Evolutionary conservation across 2,113 vertebrate genomes (phyloP).

Genomic region (Rhabdornis inornatus): DNA sequence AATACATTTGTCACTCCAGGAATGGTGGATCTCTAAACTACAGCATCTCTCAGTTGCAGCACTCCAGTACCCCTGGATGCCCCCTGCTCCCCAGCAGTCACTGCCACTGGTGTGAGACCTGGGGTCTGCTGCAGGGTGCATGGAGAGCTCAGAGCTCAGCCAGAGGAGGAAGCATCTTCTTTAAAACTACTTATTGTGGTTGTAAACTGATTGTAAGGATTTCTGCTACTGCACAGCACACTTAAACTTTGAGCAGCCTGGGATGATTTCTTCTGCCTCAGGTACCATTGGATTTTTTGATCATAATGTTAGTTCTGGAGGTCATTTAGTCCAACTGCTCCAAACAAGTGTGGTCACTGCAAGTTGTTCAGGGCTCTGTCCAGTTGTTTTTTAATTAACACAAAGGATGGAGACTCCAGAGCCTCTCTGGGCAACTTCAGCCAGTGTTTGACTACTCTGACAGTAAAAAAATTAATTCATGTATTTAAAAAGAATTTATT

Average conservation of each 20-base stretch:
- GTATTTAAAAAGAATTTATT: not conserved
- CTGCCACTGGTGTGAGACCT: not conserved
- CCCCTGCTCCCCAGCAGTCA: not conserved
- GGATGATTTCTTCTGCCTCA: not conserved
- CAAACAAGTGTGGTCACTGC: not conserved
- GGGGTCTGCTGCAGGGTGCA: not conserved
- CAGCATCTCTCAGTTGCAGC: not conserved
- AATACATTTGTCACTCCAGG: accelerated
- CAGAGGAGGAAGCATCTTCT: not conserved
- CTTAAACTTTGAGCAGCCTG: not conserved
- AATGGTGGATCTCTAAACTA: not conserved
- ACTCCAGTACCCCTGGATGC: accelerated
- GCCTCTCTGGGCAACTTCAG: not conserved
- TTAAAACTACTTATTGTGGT: not conserved
- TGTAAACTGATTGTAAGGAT: not conserved
- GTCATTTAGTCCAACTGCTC: not conserved
- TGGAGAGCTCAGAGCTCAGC: not conserved
- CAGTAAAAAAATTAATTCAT: not conserved
- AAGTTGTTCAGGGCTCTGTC: not conserved
- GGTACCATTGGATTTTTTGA: not conserved
- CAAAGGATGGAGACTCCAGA: not conserved
- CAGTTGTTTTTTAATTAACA: not conserved
- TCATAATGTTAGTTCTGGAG: not conserved
- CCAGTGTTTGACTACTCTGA: not conserved
- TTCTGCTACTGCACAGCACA: not conserved